Evolutionary conservation across 2,113 vertebrate genomes (phyloP), one percentile per base, ranked within the genome.

Genomic region (Prunella himalayana): DNA sequence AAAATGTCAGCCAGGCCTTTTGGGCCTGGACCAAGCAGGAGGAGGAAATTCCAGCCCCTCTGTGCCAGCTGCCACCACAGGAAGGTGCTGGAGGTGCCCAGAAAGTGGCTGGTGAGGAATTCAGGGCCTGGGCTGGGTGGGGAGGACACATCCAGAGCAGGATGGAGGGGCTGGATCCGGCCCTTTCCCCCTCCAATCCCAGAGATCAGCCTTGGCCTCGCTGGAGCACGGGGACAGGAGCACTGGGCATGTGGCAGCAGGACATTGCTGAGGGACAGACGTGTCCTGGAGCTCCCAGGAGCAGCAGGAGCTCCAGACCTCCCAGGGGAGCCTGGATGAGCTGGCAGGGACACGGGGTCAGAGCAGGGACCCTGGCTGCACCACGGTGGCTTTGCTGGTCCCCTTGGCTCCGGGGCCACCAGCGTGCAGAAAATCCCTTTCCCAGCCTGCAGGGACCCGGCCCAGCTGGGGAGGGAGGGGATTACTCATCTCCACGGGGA

Each of bases 31-130:
- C 63, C n/a, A 17, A 65, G 92, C 45, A 25, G 27, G 33, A 86
- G 82, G 73, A 85, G 90, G 78, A 84, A 91, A 78, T 87, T 66
- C 51, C 94, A 93, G 25, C 61, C 56, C 30, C 24, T 61, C 75
- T 0, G 1, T 53, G 41, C 64, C 19, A 10, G 44, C 39, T 73
- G 50, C 66, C 53, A 5, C 44, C 0, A 0, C n/a, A 51, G 66
- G 78, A 60, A 69, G 72, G 41, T 37, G 69, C 70, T 59, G 79
- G 68, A 70, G 41, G 31, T 84, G 77, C 84, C 72, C 82, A 41
- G 61, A 51, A 24, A 41, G 44, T 5, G 2, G 2, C 27, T 15
- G 60, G 61, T 33, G 2, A 47, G 95, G 57, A 72, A 47, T 6
- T 57, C 51, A 66, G 61, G 19, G 31, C 16, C 21, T 24, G 6